Evolutionary conservation across 1,140 invertebrate genomes (phyloP).

Genomic region (Zaprionus camerounensis): DNA sequence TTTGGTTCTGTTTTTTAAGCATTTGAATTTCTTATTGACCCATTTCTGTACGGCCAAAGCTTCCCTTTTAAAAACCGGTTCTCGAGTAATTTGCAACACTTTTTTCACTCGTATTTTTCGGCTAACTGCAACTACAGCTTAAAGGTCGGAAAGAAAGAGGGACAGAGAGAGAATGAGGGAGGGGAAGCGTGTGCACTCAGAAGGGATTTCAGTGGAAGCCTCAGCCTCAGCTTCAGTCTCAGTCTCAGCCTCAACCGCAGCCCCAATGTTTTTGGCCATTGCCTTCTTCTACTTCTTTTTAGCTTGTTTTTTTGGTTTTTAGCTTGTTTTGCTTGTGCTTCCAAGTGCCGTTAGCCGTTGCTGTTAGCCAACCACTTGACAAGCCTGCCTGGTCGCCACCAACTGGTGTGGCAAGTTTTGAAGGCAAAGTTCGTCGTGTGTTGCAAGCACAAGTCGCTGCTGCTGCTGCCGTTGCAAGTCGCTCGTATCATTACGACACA

Average conservation of each 20-base stretch:
- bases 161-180: not conserved
- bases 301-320: not conserved
- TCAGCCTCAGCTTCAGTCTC: not conserved
- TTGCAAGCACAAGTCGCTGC: not conserved
- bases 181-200: conserved; percentile 12
- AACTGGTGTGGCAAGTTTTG: conserved; percentile 38
- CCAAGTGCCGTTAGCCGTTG: conserved; percentile 33
- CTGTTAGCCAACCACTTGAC: conserved; percentile 39
- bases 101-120: conserved; percentile 30
- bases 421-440: conserved; percentile 30
- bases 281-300: not conserved
- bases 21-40: conserved; percentile 74
- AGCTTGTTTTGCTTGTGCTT: conserved; percentile 9
- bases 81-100: conserved; percentile 60
- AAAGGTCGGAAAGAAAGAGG: conserved; percentile 13
- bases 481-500: conserved; percentile 26
- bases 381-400: conserved; percentile 16
- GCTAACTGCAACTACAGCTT: conserved; percentile 50
- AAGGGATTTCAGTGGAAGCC: conserved; percentile 5
- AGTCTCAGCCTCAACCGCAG: conserved; percentile 8
- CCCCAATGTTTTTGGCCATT: conserved; percentile 24
- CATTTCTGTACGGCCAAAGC: conserved; percentile 60
- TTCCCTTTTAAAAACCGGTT: conserved; percentile 48
- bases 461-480: not conserved
- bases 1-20: conserved; percentile 36